Evolutionary conservation across 2,797 vertebrate species (phyloP).

Genomic region (Enteromius radiatus): DNA sequence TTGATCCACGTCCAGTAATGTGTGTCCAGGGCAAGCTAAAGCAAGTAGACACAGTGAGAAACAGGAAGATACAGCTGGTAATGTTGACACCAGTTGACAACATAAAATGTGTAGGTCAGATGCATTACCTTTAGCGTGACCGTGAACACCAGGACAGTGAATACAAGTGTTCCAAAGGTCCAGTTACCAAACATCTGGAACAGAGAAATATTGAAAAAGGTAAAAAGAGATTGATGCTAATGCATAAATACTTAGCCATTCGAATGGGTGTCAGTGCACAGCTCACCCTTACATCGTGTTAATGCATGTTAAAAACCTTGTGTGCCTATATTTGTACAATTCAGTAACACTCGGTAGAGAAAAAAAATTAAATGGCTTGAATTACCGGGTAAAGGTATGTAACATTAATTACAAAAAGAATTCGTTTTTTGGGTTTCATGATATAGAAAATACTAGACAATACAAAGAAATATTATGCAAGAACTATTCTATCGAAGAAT

Average conservation of each 20-base stretch:
- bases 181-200: conserved; percentile 95
- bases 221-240: conserved; percentile 36
- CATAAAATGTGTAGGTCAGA: background rate
- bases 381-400: background rate
- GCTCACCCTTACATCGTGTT: background rate
- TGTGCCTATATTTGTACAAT: background rate
- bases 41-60: conserved; percentile 26
- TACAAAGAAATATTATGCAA: background rate
- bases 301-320: background rate
- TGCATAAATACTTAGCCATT: background rate
- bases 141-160: conserved; percentile 94
- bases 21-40: conserved; percentile 91
- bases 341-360: background rate
- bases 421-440: background rate
- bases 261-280: background rate
- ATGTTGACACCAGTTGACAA: background rate
- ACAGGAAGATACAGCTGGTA: background rate
- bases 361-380: no score
- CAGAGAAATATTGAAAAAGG: conserved; percentile 51
- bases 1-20: conserved; percentile 99
- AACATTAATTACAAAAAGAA: background rate
- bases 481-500: no score
- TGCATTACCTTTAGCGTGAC: conserved; percentile 92
- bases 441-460: background rate
- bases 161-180: conserved; percentile 97